These are phyloP conservation scores for Eueremaeus valkanovi DNA, from an alignment of 2,888 invertebrate genomes.

Conservation along the genomic window DNA sequence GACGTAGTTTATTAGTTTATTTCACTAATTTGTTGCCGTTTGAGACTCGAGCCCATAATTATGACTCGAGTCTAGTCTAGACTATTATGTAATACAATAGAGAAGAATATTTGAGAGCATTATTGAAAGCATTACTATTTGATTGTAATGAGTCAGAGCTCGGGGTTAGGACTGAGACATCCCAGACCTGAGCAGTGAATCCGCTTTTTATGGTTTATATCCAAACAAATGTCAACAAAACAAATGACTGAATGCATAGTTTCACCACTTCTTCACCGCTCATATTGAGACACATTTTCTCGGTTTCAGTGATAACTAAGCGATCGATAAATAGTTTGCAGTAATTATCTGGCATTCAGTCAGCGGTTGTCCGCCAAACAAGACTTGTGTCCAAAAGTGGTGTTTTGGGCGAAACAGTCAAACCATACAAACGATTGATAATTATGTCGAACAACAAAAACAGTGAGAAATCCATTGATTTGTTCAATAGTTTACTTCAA, in stretches of 20 bases:
- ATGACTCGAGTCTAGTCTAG: too few relatives aligned
- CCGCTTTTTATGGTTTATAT: background rate
- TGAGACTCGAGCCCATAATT: too few relatives aligned
- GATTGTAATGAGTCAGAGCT: background rate
- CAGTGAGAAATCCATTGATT: background rate
- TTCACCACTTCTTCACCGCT: background rate
- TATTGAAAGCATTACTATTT: too few relatives aligned
- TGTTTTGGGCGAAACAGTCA: background rate
- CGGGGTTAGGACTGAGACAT: background rate
- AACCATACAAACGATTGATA: background rate
- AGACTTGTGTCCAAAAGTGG: background rate
- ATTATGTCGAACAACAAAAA: slow-evolving; percentile 21
- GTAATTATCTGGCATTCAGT: background rate
- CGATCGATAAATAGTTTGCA: too few relatives aligned
- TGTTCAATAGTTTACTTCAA: too few relatives aligned
- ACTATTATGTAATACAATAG: too few relatives aligned
- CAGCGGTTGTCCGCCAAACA: background rate
- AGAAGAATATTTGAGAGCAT: too few relatives aligned
- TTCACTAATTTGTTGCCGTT: too few relatives aligned
- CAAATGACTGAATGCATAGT: background rate
- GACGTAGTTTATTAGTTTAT: too few relatives aligned
- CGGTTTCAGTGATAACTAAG: too few relatives aligned
- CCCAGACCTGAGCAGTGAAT: background rate
- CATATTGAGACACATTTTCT: background rate
- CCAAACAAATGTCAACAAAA: slow-evolving; percentile 9